phyloP scores from a whole-genome alignment of 2,797 vertebrate species.

The Hypotaenidia philippensis region DNA sequence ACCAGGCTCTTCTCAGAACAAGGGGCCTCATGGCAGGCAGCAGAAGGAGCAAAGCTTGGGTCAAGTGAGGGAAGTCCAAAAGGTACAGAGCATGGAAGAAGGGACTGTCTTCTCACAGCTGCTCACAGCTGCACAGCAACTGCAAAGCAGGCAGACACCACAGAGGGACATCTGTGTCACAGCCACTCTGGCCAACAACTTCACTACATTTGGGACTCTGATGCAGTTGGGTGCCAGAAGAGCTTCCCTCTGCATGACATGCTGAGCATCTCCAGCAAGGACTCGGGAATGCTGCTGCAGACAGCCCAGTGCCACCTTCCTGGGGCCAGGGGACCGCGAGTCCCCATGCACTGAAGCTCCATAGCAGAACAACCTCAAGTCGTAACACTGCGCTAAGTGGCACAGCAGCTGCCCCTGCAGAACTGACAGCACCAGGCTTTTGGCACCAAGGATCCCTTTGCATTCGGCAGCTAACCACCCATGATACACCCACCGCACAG shows the following conservation, averaged over 20 bases:
- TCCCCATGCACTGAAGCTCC: neutral
- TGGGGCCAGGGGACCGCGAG: fast-evolving
- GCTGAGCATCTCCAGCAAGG: fast-evolving
- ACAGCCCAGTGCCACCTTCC: neutral
- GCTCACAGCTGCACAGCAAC: neutral
- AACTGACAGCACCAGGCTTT: neutral
- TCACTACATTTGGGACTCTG: neutral
- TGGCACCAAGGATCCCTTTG: fast-evolving
- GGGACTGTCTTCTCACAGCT: neutral
- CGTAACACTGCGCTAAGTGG: neutral
- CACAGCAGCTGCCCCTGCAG: neutral
- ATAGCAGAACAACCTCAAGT: neutral
- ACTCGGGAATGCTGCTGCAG: neutral
- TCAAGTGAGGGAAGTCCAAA: neutral
- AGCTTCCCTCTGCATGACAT: fast-evolving
- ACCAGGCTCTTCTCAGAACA: fast-evolving
- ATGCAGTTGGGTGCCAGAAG: neutral
- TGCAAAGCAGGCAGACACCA: neutral
- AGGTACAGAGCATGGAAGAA: neutral
- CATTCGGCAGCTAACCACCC: neutral
- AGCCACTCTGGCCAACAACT: neutral
- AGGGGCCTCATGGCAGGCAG: neutral
- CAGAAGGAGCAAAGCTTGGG: neutral
- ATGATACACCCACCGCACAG: fast-evolving
- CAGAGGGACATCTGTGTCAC: neutral